Conservation (phyloP, 2,888 invertebrate genomes). For the Fragum whitleyi region DNA sequence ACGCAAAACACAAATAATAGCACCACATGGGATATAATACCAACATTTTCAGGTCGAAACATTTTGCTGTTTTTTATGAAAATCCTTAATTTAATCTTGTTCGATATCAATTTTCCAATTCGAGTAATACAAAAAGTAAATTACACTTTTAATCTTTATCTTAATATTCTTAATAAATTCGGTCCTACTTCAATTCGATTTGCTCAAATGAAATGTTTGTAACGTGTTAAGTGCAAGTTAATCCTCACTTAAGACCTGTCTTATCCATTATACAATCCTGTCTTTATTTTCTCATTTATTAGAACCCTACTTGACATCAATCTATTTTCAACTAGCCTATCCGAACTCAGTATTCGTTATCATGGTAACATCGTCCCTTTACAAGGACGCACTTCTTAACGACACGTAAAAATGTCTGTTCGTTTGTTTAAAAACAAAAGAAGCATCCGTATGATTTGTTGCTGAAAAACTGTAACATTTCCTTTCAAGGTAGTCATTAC, state of each 20-base stretch:
- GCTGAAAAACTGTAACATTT: no score
- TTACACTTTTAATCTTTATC: neutral
- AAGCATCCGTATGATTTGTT: no score
- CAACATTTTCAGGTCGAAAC: neutral
- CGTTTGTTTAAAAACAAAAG: no score
- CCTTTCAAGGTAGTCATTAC: no score
- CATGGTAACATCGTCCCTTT: slow-evolving; percentile 1
- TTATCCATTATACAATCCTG: slow-evolving; percentile 11
- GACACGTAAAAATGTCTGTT: no score
- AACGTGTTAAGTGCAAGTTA: slow-evolving; percentile 41
- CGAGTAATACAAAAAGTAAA: neutral
- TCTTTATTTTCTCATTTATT: slow-evolving; percentile 22
- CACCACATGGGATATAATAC: neutral
- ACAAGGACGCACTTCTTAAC: no score
- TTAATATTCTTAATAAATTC: neutral
- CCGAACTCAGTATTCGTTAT: slow-evolving; percentile 22
- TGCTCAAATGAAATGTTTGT: slow-evolving; percentile 16
- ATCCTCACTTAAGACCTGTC: slow-evolving; percentile 31
- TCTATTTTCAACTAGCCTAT: slow-evolving; percentile 12
- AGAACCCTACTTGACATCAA: neutral
- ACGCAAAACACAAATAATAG: neutral
- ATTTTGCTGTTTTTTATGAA: neutral
- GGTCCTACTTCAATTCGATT: neutral
- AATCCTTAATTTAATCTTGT: neutral
- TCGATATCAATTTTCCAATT: neutral